Evolutionary conservation across 2,888 invertebrate genomes (phyloP), one percentile per base, ranked within the genome.

Genomic region (Synanthedon tipuliformis): DNA sequence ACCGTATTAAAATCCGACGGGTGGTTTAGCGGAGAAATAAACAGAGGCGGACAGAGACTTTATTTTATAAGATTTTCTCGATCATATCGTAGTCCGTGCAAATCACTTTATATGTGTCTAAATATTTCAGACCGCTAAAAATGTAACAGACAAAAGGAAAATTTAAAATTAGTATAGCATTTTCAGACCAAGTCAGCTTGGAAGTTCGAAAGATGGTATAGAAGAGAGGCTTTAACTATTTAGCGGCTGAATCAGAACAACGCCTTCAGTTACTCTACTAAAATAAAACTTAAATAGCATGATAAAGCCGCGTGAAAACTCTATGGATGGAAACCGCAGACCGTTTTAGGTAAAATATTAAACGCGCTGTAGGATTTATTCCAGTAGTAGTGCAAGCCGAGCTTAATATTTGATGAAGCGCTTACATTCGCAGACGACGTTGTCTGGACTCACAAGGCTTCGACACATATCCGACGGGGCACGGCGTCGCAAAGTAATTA

Each of bases 291-390:
- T 75, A 77, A 80, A 79, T 75, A 71, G 70, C 62, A 62, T 69
- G 62, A 65, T 58, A 65, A 71, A 74, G 64, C 72, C 68, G 63
- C 66, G 77, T 78, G 78, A 79, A 82, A 80, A 81, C 76, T 79
- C 71, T 63, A 61, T 55, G 66, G 67, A 60, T 69, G 72, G 69
- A 73, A 76, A 72, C 82, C 81, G 71, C 81, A 82, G 80, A 79
- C 78, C 71, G 76, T 78, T 82, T 79, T 78, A 71, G 74, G 74
- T 84, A 72, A 85, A 84, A 85, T 86, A 85, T 86, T 85, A 81
- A 84, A 80, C 73, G 72, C 73, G 69, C 70, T 69, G 73, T 74
- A 69, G 77, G 77, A 81, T 81, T 82, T 78, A 77, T 73, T 70
- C 72, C 61, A 65, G 71, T 68, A 64, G 71, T 61, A 69, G 66